A percentile compares a stretch with the other conserved stretches of the same genome.
Evolutionary conservation across 2,797 vertebrate genomes (phyloP).

Genomic region (Rhodeus uyekii): DNA sequence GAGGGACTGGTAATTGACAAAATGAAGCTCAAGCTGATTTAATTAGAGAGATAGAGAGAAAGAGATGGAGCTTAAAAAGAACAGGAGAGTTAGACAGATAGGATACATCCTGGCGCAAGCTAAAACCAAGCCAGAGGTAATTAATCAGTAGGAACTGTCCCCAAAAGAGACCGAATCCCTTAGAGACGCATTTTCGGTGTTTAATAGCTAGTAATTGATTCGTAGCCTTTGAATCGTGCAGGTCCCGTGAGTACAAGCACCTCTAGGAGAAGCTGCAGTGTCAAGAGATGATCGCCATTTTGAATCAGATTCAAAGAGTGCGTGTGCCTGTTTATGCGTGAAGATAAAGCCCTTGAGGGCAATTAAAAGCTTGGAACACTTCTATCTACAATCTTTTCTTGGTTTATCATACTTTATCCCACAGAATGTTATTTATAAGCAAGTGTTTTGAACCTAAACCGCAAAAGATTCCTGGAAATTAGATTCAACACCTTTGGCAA

Average conservation of each 20-base stretch:
- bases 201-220: constrained; percentile 64
- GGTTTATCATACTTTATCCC: background rate
- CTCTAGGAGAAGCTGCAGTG: constrained; percentile 35
- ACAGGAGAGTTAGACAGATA: constrained; percentile 14
- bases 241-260: constrained; percentile 41
- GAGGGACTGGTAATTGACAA: constrained; percentile 47
- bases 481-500: background rate
- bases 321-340: constrained; percentile 7
- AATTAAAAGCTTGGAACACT: constrained; percentile 40
- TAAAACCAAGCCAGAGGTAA: constrained; percentile 49
- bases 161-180: constrained; percentile 40
- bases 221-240: constrained; percentile 44
- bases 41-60: constrained; percentile 44
- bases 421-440: background rate
- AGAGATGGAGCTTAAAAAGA: constrained; percentile 8
- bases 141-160: constrained; percentile 51
- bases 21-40: constrained; percentile 44
- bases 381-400: constrained; percentile 17
- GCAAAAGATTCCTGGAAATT: background rate
- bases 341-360: constrained; percentile 37
- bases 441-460: background rate
- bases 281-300: constrained; percentile 43
- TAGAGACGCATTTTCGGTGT: constrained; percentile 52
- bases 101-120: constrained; percentile 42
- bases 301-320: constrained; percentile 32